Base-by-base conservation (phyloP, 1,140 invertebrate species). In the Varroa destructor region DNA sequence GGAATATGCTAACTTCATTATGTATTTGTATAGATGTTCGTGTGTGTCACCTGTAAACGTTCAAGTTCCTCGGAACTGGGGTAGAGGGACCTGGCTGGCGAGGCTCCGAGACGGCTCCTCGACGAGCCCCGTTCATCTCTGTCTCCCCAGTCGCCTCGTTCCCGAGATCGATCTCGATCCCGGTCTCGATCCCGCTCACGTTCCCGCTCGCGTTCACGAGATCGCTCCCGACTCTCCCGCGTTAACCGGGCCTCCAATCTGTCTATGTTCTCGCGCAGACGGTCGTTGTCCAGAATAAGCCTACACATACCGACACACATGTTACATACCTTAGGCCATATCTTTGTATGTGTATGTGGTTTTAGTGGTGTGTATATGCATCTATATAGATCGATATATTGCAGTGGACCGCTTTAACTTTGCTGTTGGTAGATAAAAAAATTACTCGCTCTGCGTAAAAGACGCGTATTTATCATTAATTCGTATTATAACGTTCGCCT, bases 271-370 rank as follows among this genome's bases (percentile, higher is more conserved):
- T 76, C 78, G 64, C 80, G 74, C 51, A 81, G 75, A 71, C 90
- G 82, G 79, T 94, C 91, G 77, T 91, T 93, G 79, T 95, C 92
- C 73, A 94, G 80, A 79, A 93, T 90, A 43, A 92, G 80, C 71
- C 90, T 84, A 3, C 89, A 51, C 46, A 51, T 51, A 5, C 46
- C 4, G 8, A 51, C 86, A 55, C 91, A 79, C 46, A 51, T 51
- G 46, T 51, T 3, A 51, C 46, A 51, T 51, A 51, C 46, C 4
- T 51, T 51, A 25, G 25, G 25, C 25, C 25, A 25, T 25, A 25
- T 25, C 25, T 25, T 25, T 25, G 25, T 25, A 25, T 25, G 25
- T 25, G 25, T 25, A 25, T 25, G 25, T 25, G 25, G 25, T 25
- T 25, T 25, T 25, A 25, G 25, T 25, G 25, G 25, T 25, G 25